Evolutionary conservation across 1,140 invertebrate genomes (phyloP).

Genomic region (Bombus superbus): DNA sequence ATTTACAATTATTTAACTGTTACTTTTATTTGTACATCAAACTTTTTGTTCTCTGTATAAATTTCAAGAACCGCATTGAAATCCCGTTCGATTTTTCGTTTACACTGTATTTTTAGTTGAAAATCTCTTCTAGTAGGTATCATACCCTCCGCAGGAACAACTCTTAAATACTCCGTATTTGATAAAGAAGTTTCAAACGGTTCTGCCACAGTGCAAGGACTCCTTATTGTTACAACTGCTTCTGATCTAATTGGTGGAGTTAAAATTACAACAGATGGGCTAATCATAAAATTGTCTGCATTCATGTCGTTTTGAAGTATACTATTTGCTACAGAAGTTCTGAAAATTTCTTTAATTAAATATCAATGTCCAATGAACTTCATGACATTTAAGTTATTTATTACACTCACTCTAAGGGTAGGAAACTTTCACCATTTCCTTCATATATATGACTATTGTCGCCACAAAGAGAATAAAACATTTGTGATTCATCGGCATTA

Average conservation of each 20-base stretch:
- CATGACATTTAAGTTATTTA: neutral
- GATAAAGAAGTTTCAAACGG: slow-evolving; percentile 68
- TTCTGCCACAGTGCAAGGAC: slow-evolving; percentile 61
- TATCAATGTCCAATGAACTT: neutral
- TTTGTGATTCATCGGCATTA: slow-evolving; percentile 77
- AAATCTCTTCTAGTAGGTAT: slow-evolving; percentile 68
- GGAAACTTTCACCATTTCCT: slow-evolving; percentile 73
- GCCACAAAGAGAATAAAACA: slow-evolving; percentile 78
- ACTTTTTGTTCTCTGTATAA: slow-evolving; percentile 70
- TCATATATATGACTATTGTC: slow-evolving; percentile 73
- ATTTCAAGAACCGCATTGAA: slow-evolving; percentile 67
- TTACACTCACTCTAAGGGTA: slow-evolving; percentile 68
- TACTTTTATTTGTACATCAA: slow-evolving; percentile 68
- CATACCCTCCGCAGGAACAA: slow-evolving; percentile 72
- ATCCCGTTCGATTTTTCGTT: slow-evolving; percentile 59
- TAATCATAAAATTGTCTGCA: slow-evolving; percentile 62
- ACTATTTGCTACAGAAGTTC: slow-evolving; percentile 34
- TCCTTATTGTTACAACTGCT: slow-evolving; percentile 67
- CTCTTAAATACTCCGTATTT: slow-evolving; percentile 63
- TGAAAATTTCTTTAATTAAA: slow-evolving; percentile 12
- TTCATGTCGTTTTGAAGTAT: neutral
- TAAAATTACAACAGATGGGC: slow-evolving; percentile 59
- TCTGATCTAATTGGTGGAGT: slow-evolving; percentile 63
- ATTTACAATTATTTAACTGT: slow-evolving; percentile 46
- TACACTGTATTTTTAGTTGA: slow-evolving; percentile 69